A percentile compares a stretch with the other conserved stretches of the same genome.
These are phyloP conservation scores for Xenops minutus DNA, from an alignment of 2,797 vertebrate genomes.

Conservation along the genomic window DNA sequence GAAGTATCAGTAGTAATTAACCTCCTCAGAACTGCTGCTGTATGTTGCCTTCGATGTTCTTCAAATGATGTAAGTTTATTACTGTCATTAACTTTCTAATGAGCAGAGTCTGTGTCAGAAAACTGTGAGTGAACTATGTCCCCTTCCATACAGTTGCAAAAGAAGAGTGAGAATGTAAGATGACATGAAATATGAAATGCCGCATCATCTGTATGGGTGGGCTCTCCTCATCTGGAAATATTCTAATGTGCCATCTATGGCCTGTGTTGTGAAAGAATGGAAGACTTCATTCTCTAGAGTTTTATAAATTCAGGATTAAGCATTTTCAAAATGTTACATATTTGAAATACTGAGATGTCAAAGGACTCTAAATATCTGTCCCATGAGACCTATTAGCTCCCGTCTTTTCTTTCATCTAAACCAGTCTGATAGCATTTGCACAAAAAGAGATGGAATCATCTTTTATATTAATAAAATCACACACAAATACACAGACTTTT, in stretches of 20 bases:
- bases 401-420: background rate
- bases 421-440: background rate
- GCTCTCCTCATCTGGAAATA: background rate
- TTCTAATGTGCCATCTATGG: background rate
- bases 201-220: background rate
- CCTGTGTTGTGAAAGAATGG: background rate
- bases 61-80: background rate
- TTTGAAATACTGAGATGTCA: background rate
- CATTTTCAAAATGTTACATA: background rate
- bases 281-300: background rate
- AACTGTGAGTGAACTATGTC: background rate
- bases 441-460: background rate
- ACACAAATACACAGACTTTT: background rate
- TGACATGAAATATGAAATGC: background rate
- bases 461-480: slow-evolving; percentile 52
- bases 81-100: background rate
- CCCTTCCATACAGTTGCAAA: background rate
- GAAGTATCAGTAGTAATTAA: background rate
- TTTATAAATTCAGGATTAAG: background rate
- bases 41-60: background rate
- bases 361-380: background rate
- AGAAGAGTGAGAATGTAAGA: background rate
- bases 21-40: background rate
- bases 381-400: background rate
- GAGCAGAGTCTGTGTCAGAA: background rate